Base-by-base conservation (phyloP, 1,140 invertebrate genomes). In the Nasonia giraulti region DNA sequence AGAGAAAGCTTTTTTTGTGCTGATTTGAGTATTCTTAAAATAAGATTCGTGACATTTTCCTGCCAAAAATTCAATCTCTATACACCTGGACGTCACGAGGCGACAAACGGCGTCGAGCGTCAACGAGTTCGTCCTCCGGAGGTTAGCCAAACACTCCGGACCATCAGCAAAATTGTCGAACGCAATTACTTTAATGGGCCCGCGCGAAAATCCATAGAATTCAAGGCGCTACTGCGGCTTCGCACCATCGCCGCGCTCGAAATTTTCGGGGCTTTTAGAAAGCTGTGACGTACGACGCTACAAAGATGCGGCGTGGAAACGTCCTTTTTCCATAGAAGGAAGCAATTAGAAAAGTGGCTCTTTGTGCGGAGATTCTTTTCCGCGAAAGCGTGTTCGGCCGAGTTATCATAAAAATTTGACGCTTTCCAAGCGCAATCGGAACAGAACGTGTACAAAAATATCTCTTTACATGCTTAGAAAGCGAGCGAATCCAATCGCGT, bases 131-230 rank as follows among this genome's bases (percentile, higher is more conserved):
- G 74, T 80, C 14, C 66, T 20, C 20, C 17, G 14, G 55, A 80
- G 68, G 68, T 80, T 71, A 47, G 17, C 11, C 50, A 37, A 82
- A 62, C 17, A 75, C 44, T 75, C 5, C 71, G 27, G 2, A 1
- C 55, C 50, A 82, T 82, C 73, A 82, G 14, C 8, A 4, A 75
- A 82, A 82, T 82, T 82, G 47, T 82, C 40, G 2, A 62, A 74
- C 8, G 20, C 75, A 76, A 82, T 82, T 76, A 76, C 55, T 66
- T 76, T 82, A 82, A 82, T 82, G 73, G 55, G 12, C 23, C 73
- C 8, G 27, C 23, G 69, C 27, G 31, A 27, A 17, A 27, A 27
- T 71, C 27, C 33, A 66, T 76, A 23, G 17, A 82, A 75, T 62
- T 55, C 11, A 40, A 82, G 37, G 27, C 7, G 71, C 31, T 14